A percentile compares a stretch with the other conserved stretches of the same genome.
phyloP scores from a whole-genome alignment of 2,113 vertebrate genomes.

The Laterallus jamaicensis region DNA sequence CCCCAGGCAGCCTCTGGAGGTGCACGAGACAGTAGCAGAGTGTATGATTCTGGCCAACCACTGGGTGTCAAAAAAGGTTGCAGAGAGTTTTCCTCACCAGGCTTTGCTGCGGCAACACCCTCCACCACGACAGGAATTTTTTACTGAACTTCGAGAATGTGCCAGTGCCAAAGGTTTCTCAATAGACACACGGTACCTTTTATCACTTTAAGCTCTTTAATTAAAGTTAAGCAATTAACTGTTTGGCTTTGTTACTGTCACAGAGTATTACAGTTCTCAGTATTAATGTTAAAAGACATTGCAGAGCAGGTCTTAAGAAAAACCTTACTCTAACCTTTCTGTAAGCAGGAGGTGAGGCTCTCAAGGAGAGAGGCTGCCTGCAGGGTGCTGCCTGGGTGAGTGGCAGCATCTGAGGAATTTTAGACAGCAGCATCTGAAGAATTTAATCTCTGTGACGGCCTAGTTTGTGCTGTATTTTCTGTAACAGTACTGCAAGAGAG shows the following conservation, averaged over 20 bases:
- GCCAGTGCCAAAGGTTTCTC: constrained; percentile 84
- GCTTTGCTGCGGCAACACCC: constrained; percentile 90
- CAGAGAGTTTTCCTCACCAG: constrained; percentile 85
- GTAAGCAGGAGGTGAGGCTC: neutral
- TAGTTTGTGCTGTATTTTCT: neutral
- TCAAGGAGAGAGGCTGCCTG: neutral
- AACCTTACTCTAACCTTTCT: neutral
- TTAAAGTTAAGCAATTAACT: neutral
- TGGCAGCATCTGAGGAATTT: neutral
- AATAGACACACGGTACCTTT: constrained; percentile 86
- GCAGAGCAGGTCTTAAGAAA: neutral
- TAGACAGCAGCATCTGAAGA: neutral
- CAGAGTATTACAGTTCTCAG: neutral
- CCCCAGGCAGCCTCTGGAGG: constrained; percentile 90
- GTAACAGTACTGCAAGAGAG: neutral
- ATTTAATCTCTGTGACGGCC: neutral
- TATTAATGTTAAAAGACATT: neutral
- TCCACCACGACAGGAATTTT: constrained; percentile 88
- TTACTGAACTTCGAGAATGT: constrained; percentile 84
- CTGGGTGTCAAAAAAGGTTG: constrained; percentile 94
- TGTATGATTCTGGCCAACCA: constrained; percentile 99
- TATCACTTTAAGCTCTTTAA: neutral
- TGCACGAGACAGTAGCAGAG: constrained; percentile 93
- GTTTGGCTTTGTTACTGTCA: fast-evolving
- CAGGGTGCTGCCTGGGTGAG: neutral